Percentiles rank a stretch among this genome's conserved stretches.
Conservation (phyloP, 2,113 vertebrate species). For the Typhlomys cinereus region DNA sequence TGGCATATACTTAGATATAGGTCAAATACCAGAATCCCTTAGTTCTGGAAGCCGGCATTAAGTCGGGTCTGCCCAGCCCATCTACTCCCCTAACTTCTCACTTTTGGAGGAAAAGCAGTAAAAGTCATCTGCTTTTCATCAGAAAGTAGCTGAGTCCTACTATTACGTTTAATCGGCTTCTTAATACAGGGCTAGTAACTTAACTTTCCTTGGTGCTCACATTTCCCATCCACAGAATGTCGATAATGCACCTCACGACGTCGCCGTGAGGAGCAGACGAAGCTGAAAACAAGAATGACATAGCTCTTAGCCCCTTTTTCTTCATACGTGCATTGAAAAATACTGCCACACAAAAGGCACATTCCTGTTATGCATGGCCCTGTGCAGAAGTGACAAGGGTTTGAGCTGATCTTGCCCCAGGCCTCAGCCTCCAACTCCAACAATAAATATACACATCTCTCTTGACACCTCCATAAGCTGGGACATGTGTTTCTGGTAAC, state of each 20-base stretch:
- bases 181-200: background rate
- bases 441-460: conserved; percentile 79
- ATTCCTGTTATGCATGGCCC: background rate
- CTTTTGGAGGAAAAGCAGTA: background rate
- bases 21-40: background rate
- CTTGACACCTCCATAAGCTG: conserved; percentile 82
- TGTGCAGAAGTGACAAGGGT: conserved; percentile 61
- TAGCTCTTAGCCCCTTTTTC: background rate
- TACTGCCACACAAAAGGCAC: background rate
- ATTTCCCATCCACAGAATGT: background rate
- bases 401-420: conserved; percentile 63
- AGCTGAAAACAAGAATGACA: background rate
- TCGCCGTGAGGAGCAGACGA: background rate
- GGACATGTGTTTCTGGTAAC: conserved; percentile 81
- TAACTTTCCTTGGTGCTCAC: background rate
- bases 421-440: conserved; percentile 75
- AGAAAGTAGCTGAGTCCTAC: background rate
- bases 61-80: background rate
- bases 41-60: background rate
- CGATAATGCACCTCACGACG: background rate
- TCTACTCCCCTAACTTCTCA: background rate
- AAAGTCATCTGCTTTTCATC: background rate
- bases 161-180: background rate
- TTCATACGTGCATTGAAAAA: background rate
- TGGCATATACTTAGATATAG: background rate